These are phyloP conservation scores for Cantharis nigra DNA, from an alignment of 2,888 invertebrate species.

Conservation along the genomic window DNA sequence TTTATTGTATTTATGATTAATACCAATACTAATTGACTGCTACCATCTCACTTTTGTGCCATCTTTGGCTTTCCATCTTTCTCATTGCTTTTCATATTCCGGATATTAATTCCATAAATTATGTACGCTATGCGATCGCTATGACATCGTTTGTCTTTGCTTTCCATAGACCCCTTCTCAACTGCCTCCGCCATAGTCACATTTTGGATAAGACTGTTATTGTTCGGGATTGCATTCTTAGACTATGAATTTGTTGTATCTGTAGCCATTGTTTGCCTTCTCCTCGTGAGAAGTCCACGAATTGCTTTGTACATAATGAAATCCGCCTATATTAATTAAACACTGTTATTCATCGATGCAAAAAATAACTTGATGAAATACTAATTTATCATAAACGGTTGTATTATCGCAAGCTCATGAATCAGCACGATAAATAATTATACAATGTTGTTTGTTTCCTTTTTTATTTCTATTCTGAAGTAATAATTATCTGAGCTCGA, in stretches of 20 bases:
- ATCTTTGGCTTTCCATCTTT: slow-evolving; percentile 26
- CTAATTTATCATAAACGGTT: not conserved
- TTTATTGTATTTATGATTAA: slow-evolving; percentile 39
- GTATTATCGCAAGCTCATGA: not conserved
- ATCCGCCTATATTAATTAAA: not conserved
- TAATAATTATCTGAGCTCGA: not conserved
- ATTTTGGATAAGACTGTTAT: slow-evolving; percentile 22
- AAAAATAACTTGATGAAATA: not conserved
- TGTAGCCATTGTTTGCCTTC: slow-evolving; percentile 6
- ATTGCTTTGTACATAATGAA: not conserved
- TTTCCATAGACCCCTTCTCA: slow-evolving; percentile 21
- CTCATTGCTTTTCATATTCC: slow-evolving; percentile 35
- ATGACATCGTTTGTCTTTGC: slow-evolving; percentile 40
- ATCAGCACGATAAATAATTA: not conserved
- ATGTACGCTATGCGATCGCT: slow-evolving; percentile 40
- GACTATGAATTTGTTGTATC: slow-evolving; percentile 8
- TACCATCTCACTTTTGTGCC: slow-evolving; percentile 33
- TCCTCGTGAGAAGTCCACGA: not conserved
- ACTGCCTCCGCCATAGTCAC: slow-evolving; percentile 11
- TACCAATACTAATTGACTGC: slow-evolving; percentile 45
- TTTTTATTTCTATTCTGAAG: not conserved
- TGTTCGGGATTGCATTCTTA: slow-evolving; percentile 19
- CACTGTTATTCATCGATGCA: not conserved
- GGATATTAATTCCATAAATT: slow-evolving; percentile 53
- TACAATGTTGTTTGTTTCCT: not conserved